Percentiles rank a stretch among this genome's conserved stretches.
These are phyloP conservation scores for Semaprochilodus insignis DNA, from an alignment of 2,797 vertebrate species.

Conservation along the genomic window DNA sequence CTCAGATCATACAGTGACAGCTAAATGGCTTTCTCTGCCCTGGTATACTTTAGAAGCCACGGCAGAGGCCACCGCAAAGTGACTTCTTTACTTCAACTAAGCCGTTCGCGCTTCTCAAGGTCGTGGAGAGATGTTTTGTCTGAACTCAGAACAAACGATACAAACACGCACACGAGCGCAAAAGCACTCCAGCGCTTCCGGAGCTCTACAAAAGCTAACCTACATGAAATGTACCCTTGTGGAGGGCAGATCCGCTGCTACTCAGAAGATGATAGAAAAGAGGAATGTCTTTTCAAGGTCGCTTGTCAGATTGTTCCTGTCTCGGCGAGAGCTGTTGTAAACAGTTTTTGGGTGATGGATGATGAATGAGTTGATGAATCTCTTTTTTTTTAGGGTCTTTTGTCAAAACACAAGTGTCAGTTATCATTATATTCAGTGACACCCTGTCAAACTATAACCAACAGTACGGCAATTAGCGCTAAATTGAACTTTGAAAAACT, in stretches of 20 bases:
- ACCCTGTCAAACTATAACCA: not conserved
- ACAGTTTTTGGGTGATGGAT: constrained; percentile 33
- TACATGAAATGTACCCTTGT: constrained; percentile 41
- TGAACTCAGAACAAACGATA: constrained; percentile 18
- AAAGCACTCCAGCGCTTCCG: constrained; percentile 4
- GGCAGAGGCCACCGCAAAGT: constrained; percentile 4
- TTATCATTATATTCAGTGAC: constrained; percentile 9
- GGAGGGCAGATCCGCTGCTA: constrained; percentile 20
- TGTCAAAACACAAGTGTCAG: constrained; percentile 5
- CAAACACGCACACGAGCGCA: constrained; percentile 23
- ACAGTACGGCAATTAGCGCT: not conserved
- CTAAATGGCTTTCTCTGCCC: constrained; percentile 33
- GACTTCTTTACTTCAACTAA: constrained; percentile 8
- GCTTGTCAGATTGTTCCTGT: constrained; percentile 29
- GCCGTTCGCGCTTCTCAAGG: constrained; percentile 33
- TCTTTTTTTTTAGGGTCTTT: not conserved
- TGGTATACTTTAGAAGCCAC: not conserved
- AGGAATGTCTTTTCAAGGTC: constrained; percentile 50
- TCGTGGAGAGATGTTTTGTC: constrained; percentile 16
- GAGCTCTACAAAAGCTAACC: constrained; percentile 15
- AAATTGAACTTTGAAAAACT: not conserved
- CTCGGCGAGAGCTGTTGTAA: constrained; percentile 32
- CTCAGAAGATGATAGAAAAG: constrained; percentile 35
- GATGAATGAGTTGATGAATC: constrained; percentile 37
- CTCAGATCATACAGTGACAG: constrained; percentile 38